A percentile compares a stretch with the other conserved stretches of the same genome.
These are phyloP conservation scores for Thyatira batis DNA, from an alignment of 2,888 invertebrate genomes.

Conservation along the genomic window DNA sequence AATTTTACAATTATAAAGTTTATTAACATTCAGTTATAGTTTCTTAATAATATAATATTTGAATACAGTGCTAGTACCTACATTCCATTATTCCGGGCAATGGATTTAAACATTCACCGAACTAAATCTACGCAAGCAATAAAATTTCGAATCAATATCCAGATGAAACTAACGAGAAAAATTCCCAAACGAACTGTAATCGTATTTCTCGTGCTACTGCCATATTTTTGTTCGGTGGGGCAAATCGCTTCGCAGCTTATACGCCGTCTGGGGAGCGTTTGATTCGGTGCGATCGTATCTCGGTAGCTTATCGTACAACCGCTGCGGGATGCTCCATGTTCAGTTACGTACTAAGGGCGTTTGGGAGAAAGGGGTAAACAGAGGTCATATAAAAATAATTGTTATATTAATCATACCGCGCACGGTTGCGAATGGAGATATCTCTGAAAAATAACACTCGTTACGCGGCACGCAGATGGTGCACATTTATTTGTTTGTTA, in stretches of 20 bases:
- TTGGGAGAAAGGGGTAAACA: slow-evolving; percentile 21
- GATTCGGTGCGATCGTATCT: slow-evolving; percentile 63
- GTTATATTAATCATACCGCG: slow-evolving; percentile 15
- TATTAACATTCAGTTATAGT: too few relatives aligned
- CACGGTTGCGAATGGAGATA: not conserved
- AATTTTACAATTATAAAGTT: too few relatives aligned
- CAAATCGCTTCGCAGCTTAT: slow-evolving; percentile 53
- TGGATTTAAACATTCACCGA: not conserved
- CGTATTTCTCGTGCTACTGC: slow-evolving; percentile 51
- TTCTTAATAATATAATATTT: too few relatives aligned
- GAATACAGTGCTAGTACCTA: too few relatives aligned
- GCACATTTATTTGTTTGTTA: not conserved
- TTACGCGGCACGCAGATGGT: not conserved
- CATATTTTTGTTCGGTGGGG: slow-evolving; percentile 60
- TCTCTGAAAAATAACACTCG: not conserved
- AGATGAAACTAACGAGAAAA: slow-evolving; percentile 39
- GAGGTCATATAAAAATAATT: slow-evolving; percentile 29
- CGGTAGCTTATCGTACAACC: slow-evolving; percentile 45
- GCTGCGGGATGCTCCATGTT: slow-evolving; percentile 15
- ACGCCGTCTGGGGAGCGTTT: slow-evolving; percentile 65
- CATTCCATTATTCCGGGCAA: too few relatives aligned
- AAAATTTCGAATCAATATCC: not conserved
- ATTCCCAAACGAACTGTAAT: slow-evolving; percentile 66
- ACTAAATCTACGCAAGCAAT: not conserved
- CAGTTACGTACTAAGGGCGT: slow-evolving; percentile 12